Evolutionary conservation across 2,113 vertebrate species (phyloP).

Genomic region (Hemichromis elongatus): DNA sequence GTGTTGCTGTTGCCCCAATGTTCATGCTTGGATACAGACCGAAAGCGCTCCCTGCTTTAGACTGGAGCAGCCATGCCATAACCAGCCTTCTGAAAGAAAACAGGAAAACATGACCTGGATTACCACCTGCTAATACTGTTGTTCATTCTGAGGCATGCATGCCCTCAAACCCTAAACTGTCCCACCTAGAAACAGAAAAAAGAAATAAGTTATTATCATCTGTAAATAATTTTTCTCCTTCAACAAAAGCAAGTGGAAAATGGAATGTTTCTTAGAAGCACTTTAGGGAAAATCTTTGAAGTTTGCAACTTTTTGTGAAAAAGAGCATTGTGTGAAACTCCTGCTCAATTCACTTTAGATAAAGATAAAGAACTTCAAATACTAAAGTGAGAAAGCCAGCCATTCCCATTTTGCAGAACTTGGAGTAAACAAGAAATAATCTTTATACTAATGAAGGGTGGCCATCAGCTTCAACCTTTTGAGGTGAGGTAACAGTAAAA

Average conservation of each 20-base stretch:
- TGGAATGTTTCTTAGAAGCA: not conserved
- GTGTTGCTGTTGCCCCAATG: not conserved
- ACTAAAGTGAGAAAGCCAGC: not conserved
- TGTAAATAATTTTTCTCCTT: not conserved
- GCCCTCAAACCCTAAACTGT: not conserved
- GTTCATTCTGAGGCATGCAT: not conserved
- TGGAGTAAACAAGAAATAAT: not conserved
- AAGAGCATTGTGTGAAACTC: not conserved
- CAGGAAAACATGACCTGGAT: conserved; percentile 65
- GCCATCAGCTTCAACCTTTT: not conserved
- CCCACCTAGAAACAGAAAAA: not conserved
- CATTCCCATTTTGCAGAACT: not conserved
- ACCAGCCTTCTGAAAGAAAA: conserved; percentile 24
- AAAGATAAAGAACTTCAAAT: not conserved
- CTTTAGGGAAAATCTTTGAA: not conserved
- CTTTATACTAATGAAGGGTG: not conserved
- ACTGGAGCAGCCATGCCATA: conserved; percentile 27
- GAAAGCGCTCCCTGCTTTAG: conserved; percentile 46
- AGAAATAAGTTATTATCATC: not conserved
- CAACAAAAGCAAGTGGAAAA: not conserved
- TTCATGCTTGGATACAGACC: conserved; percentile 43
- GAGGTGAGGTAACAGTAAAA: not conserved
- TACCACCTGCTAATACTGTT: not conserved
- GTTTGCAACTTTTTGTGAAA: not conserved
- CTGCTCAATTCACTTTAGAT: not conserved